phyloP scores from a whole-genome alignment of 2,888 invertebrate species.

The Acleris literana region DNA sequence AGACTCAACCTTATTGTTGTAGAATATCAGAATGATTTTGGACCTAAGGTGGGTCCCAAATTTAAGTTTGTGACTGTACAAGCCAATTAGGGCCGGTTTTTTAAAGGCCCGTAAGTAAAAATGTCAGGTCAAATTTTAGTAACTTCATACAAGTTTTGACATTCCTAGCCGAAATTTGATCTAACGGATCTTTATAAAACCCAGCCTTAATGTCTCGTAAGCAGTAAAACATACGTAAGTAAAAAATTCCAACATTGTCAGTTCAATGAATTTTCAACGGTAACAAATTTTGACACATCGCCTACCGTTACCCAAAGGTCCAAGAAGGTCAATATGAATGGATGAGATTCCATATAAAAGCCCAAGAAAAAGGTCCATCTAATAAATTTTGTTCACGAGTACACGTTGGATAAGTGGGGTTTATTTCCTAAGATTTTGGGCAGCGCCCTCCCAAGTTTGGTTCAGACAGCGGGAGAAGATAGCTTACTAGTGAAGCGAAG shows the following conservation, averaged over 20 bases:
- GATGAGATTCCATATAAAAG: slow-evolving; percentile 63
- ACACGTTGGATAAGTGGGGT: slow-evolving; percentile 71
- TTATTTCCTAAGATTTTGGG: slow-evolving; percentile 73
- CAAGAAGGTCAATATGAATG: slow-evolving; percentile 61
- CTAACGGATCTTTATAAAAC: too few species aligned
- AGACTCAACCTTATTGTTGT: too few species aligned
- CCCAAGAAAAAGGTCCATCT: slow-evolving; percentile 66
- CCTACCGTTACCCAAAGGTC: slow-evolving; percentile 23
- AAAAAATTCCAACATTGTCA: slow-evolving; percentile 2
- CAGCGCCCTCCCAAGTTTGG: slow-evolving; percentile 56
- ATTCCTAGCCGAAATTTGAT: too few species aligned
- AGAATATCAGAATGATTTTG: too few species aligned
- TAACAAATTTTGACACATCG: slow-evolving; percentile 35
- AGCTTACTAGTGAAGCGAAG: slow-evolving; percentile 39
- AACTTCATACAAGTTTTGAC: too few species aligned
- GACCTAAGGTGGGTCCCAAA: too few species aligned
- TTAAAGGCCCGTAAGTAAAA: too few species aligned
- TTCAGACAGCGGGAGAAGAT: slow-evolving; percentile 49
- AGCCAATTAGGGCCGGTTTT: too few species aligned
- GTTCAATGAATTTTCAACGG: slow-evolving; percentile 13
- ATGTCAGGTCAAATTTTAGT: too few species aligned
- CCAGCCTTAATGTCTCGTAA: too few species aligned
- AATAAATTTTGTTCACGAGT: slow-evolving; percentile 72
- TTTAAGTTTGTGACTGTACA: too few species aligned
- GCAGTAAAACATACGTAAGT: too few species aligned